Conservation (phyloP, 1,140 invertebrate genomes). For the Bombyx mandarina region DNA sequence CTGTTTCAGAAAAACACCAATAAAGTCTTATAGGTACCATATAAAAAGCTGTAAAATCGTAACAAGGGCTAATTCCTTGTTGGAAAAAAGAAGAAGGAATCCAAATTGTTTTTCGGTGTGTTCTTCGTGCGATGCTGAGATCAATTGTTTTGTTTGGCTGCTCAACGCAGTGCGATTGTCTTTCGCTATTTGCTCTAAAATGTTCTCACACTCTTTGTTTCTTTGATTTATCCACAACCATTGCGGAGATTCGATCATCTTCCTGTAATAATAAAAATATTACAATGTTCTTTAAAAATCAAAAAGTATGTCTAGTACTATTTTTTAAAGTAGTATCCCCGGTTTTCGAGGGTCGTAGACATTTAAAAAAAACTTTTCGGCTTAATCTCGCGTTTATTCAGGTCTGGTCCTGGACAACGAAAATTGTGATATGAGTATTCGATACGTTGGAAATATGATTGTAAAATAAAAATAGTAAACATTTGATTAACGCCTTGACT, state of each 20-base stretch:
- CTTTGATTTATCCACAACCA: constrained; percentile 77
- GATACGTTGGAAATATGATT: no score
- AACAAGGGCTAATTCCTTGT: constrained; percentile 71
- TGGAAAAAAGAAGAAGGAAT: constrained; percentile 69
- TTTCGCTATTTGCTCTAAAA: constrained; percentile 75
- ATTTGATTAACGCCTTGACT: no score
- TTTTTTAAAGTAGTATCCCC: no score
- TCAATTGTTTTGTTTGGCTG: constrained; percentile 33
- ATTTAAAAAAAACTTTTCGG: no score
- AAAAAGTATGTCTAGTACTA: no score
- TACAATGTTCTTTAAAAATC: not conserved
- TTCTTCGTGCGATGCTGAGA: constrained; percentile 26
- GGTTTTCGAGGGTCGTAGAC: no score
- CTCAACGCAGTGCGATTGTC: constrained; percentile 73
- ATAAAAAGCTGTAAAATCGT: constrained; percentile 50
- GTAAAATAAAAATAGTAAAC: no score
- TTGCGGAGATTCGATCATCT: constrained; percentile 74
- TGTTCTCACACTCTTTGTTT: constrained; percentile 70
- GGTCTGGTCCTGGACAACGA: no score
- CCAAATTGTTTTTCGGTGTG: constrained; percentile 65
- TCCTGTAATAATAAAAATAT: constrained; percentile 46
- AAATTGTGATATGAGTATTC: no score
- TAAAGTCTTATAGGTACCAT: constrained; percentile 53
- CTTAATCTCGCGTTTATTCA: no score
- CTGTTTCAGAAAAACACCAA: not conserved